phyloP scores from a whole-genome alignment of 1,140 invertebrate species.

The Drosophila seguyi region DNA sequence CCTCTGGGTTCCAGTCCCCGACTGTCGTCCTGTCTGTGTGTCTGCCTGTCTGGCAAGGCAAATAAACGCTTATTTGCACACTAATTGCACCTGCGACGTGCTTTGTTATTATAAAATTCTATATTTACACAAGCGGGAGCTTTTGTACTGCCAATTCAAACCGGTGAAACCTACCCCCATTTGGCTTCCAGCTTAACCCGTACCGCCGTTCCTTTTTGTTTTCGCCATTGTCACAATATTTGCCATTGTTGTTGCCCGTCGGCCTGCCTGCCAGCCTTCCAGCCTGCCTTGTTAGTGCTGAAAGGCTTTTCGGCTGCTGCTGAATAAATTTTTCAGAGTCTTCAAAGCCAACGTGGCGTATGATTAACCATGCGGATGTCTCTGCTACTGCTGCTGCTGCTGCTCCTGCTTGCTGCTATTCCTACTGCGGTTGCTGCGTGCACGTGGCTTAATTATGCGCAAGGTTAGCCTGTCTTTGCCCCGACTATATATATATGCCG shows the following conservation, averaged over 20 bases:
- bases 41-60: slow-evolving; percentile 49
- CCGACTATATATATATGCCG: neutral
- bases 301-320: slow-evolving; percentile 61
- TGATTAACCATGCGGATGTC: slow-evolving; percentile 76
- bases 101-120: slow-evolving; percentile 84
- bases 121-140: slow-evolving; percentile 71
- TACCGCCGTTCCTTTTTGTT: slow-evolving; percentile 2
- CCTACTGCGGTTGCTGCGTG: slow-evolving; percentile 56
- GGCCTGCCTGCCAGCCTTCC: neutral
- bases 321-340: slow-evolving; percentile 63
- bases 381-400: slow-evolving; percentile 43
- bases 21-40: slow-evolving; percentile 4
- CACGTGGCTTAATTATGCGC: slow-evolving; percentile 67
- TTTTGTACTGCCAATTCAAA: slow-evolving; percentile 25
- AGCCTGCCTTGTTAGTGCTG: slow-evolving; percentile 62
- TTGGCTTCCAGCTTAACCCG: neutral
- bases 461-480: slow-evolving; percentile 41
- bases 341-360: slow-evolving; percentile 61
- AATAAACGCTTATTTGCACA: slow-evolving; percentile 84
- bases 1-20: neutral
- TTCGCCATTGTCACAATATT: slow-evolving; percentile 76
- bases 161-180: slow-evolving; percentile 10
- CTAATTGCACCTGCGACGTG: slow-evolving; percentile 83
- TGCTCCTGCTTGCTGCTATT: slow-evolving; percentile 22
- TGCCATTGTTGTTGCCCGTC: slow-evolving; percentile 49